Conservation (phyloP, 1,140 invertebrate species). For the Drosophila kanapiae region DNA sequence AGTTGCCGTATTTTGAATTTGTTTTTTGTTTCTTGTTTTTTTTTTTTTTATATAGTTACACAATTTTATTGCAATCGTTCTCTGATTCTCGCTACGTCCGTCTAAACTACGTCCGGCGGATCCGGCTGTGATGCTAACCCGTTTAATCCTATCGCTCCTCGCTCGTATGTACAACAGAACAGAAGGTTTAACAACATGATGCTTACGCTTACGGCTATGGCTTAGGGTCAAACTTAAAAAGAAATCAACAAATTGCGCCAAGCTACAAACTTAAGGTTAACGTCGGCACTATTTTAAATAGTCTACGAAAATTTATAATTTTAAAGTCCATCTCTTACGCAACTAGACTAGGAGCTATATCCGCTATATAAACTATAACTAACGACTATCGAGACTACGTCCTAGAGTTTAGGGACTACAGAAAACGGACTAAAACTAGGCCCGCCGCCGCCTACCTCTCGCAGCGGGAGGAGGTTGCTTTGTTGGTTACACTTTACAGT, state of each 20-base stretch:
- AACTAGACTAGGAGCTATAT: slow-evolving; percentile 53
- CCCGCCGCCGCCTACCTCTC: slow-evolving; percentile 41
- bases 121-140: slow-evolving; percentile 62
- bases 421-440: slow-evolving; percentile 45
- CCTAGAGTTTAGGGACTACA: slow-evolving; percentile 42
- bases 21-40: neutral
- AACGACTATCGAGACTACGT: slow-evolving; percentile 26
- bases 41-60: slow-evolving; percentile 40
- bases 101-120: slow-evolving; percentile 26
- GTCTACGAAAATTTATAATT: slow-evolving; percentile 81
- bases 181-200: slow-evolving; percentile 66
- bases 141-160: slow-evolving; percentile 38
- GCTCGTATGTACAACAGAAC: slow-evolving; percentile 73
- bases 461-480: slow-evolving; percentile 44
- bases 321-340: slow-evolving; percentile 77
- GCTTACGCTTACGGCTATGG: slow-evolving; percentile 43
- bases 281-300: slow-evolving; percentile 74
- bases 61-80: slow-evolving; percentile 57
- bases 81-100: slow-evolving; percentile 16
- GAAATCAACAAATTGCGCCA: slow-evolving; percentile 77
- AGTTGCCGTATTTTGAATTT: slow-evolving; percentile 65
- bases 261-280: slow-evolving; percentile 54
- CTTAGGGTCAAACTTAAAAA: slow-evolving; percentile 75
- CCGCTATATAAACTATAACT: slow-evolving; percentile 32
- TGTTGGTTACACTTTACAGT: slow-evolving; percentile 45